Evolutionary conservation across 53 echinoderm and acorn worm genomes (phyloP), one percentile per base, ranked within the genome.

Genomic region (Zoroaster sp.): DNA sequence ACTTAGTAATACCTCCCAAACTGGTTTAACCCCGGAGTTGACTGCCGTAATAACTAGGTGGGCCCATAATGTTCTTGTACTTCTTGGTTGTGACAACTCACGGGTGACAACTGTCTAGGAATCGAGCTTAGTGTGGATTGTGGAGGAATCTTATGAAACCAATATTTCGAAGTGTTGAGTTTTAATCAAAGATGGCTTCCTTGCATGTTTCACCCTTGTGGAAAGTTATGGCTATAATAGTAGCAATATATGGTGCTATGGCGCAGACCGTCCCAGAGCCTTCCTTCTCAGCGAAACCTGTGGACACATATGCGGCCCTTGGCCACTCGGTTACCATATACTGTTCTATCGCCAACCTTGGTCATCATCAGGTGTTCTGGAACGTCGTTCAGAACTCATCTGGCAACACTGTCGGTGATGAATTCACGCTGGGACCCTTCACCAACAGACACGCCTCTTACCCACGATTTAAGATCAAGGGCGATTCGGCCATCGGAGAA

Each of bases 371-470:
- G 54, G 72, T 89, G 21, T 89, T 72, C 35, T 89, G 89, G 89
- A 78, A 89, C 81, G 43, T 80, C 54, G 33, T 66, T 21, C 2
- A 35, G 35, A 53, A 28, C 4, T 5, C 52, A 0, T 41, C 25
- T 1, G 8, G 23, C 3, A 45, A 17, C 14, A 30, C 38, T 25
- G 25, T 28, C 0, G 30, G 35, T 12, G 35, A 77, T 21, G 79
- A 78, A 9, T 72, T 89, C 39, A 89, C 89, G 2, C 80, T 89
- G 17, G 89, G 89, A 1, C 89, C 89, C 34, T 40, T 80, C 73
- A 42, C 33, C 35, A 89, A 89, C 65, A 23, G 41, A 3, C 80
- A 89, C 63, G 55, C 80, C 40, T 80, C 89, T 23, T 73, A 80
- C n/a, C 35, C 69, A 4, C 44, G 72, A 17, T 83, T 69, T 21